Evolutionary conservation across 2,888 invertebrate genomes (phyloP), one percentile per base, ranked within the genome.

Genomic region (Monoplex corrugatus): DNA sequence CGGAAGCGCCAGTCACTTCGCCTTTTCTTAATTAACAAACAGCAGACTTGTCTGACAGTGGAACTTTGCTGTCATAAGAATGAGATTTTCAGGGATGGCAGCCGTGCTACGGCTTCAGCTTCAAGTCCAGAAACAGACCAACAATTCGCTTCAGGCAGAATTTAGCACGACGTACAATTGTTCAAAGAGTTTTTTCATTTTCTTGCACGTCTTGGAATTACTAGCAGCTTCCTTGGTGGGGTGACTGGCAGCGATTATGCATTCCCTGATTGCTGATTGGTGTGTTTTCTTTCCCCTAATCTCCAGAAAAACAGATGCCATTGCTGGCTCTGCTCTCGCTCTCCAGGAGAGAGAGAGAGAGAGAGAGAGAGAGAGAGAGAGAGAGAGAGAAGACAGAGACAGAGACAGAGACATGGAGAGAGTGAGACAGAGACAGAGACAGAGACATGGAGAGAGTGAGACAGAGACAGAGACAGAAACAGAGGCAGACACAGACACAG

Each of bases 261-360:
- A 84, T 50, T 50, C 35, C 35, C 50, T 84, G 84, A 84, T 84
- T 57, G 84, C 84, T 57, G 50, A 84, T 84, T 84, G 84, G 84
- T 57, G 84, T 84, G 84, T 84, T 50, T 50, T 84, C 35, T 23
- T 57, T 84, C 45, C 44, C 38, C 50, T 45, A 84, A 68, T 57
- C 84, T 50, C 84, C 57, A 84, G 50, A 57, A 84, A 35, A 23
- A 44, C 45, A 50, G 84, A 50, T 57, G 57, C 84, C 57, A 38
- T 19, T 23, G 43, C 78, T 43, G 8, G 40, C 32, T 40, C 78
- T 6, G 13, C 78, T 78, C 43, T 78, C 78, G 23, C 78, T 40
- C 40, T 78, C 40, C 28, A 19, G 50, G n/a, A n/a, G n/a, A n/a
- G n/a, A n/a, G n/a, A n/a, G n/a, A n/a, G n/a, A n/a, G n/a, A n/a